phyloP scores from a whole-genome alignment of 1,140 invertebrate genomes.

The Pomacea maculata region DNA sequence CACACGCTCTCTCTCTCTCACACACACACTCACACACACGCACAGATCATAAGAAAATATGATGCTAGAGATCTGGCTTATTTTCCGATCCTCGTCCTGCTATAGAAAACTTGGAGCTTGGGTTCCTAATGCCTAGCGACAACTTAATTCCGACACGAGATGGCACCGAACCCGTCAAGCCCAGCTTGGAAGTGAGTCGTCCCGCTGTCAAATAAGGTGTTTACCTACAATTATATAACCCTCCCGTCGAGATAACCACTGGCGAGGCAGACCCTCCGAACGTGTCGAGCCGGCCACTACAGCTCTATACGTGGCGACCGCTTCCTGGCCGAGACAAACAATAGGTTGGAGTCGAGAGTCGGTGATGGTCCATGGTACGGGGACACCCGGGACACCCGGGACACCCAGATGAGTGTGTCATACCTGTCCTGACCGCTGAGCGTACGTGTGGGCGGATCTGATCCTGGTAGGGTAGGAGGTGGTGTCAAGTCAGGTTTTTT shows the following conservation, averaged over 20 bases:
- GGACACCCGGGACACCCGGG: background rate
- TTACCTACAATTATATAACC: slow-evolving; percentile 12
- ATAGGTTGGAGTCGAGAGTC: background rate
- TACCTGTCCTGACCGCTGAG: too few relatives aligned
- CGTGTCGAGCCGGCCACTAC: background rate
- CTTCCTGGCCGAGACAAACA: background rate
- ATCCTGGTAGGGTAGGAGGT: background rate
- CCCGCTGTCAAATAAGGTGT: slow-evolving; percentile 9
- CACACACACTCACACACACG: too few relatives aligned
- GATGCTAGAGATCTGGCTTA: background rate
- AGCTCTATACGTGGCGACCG: background rate
- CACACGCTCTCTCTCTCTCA: too few relatives aligned
- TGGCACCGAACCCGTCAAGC: background rate
- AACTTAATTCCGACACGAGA: slow-evolving; percentile 6
- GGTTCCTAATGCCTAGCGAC: background rate
- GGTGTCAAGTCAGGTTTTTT: background rate
- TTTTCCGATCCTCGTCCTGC: background rate
- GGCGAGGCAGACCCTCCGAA: background rate
- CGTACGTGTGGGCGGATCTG: too few relatives aligned
- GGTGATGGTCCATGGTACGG: background rate
- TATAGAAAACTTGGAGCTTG: background rate
- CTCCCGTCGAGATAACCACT: slow-evolving; percentile 17
- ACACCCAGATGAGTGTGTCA: slow-evolving; percentile 9
- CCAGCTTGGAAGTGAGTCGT: background rate
- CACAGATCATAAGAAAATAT: background rate